Evolutionary conservation across 2,797 vertebrate genomes (phyloP), one percentile per base, ranked within the genome.

Genomic region (Xyrichtys novacula): DNA sequence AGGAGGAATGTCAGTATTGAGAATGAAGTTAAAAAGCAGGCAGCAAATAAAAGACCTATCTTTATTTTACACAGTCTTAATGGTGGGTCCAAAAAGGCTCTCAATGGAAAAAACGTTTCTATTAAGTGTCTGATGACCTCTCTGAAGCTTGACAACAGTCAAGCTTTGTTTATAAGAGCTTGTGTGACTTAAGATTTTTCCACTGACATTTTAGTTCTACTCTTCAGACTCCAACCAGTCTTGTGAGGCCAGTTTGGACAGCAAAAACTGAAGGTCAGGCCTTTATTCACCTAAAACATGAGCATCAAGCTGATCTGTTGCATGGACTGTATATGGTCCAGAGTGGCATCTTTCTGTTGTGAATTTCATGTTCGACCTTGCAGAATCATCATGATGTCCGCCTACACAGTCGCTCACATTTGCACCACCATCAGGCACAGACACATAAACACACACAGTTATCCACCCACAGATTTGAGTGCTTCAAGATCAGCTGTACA

Each of bases 351-450:
- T 43, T 39, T 60, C 14, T 19, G 15, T 31, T 14, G 12, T 19
- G 12, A 29, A 6, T 61, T 55, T 29, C 1, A 2, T 71, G 39
- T 63, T 71, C 69, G 38, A 26, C 34, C 28, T 59, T 65, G 54
- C 42, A 31, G 42, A 57, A 43, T 67, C 31, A 34, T 44, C 36
- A 55, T 32, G 16, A 38, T 54, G 40, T 67, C 78, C 60, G 42
- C 78, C 83, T 57, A 79, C 67, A 43, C 62, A 71, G 23, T 58
- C 61, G 29, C 48, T 34, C 47, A 16, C 50, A 55, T 59, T 26
- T 38, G 15, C 20, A 48, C 5, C 6, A 16, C 4, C 19, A 12
- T 40, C 20, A 43, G 31, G 19, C 59, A 44, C 42, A 38, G 20
- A 58, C 31, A 39, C 39, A 2, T 7, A 19, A 6, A 3, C 28